Evolutionary conservation across 1,140 invertebrate genomes (phyloP).

Genomic region (Calosoma granatense): DNA sequence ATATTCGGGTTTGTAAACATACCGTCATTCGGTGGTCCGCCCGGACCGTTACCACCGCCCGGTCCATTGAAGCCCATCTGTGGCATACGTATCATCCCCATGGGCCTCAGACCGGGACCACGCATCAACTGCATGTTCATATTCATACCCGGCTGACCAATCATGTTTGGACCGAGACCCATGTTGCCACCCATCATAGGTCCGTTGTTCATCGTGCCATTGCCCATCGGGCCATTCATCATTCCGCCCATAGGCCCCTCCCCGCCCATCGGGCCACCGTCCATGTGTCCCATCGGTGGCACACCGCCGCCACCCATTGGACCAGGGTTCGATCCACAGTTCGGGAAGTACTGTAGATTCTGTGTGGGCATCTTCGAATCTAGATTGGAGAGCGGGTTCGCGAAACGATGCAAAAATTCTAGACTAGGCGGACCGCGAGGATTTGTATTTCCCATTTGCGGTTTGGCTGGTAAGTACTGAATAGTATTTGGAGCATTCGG

Average conservation of each 20-base stretch:
- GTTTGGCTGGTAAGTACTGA: slow-evolving; percentile 89
- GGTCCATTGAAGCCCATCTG: slow-evolving; percentile 42
- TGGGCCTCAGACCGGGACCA: slow-evolving; percentile 34
- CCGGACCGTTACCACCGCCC: slow-evolving; percentile 38
- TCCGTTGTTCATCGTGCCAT: slow-evolving; percentile 22
- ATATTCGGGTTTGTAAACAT: slow-evolving; percentile 30
- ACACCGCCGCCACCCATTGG: slow-evolving; percentile 36
- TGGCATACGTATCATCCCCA: slow-evolving; percentile 43
- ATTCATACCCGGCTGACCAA: slow-evolving; percentile 27
- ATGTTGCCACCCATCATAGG: slow-evolving; percentile 35
- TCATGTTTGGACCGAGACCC: slow-evolving; percentile 25
- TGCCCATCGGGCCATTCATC: slow-evolving; percentile 33
- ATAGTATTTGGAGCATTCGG: slow-evolving; percentile 95
- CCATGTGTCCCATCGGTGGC: slow-evolving; percentile 35
- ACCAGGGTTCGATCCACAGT: slow-evolving; percentile 37
- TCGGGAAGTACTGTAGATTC: slow-evolving; percentile 65
- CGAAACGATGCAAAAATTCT: slow-evolving; percentile 83
- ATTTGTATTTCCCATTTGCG: slow-evolving; percentile 56
- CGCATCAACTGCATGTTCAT: slow-evolving; percentile 38
- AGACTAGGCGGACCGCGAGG: slow-evolving; percentile 76
- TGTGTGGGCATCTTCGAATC: slow-evolving; percentile 62
- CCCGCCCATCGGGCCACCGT: slow-evolving; percentile 29
- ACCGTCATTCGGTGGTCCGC: slow-evolving; percentile 37
- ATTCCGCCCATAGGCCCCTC: slow-evolving; percentile 44
- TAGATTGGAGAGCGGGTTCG: slow-evolving; percentile 62